Evolutionary conservation across 2,888 invertebrate species (phyloP), one percentile per base, ranked within the genome.

Genomic region (Drosophila subsilvestris): DNA sequence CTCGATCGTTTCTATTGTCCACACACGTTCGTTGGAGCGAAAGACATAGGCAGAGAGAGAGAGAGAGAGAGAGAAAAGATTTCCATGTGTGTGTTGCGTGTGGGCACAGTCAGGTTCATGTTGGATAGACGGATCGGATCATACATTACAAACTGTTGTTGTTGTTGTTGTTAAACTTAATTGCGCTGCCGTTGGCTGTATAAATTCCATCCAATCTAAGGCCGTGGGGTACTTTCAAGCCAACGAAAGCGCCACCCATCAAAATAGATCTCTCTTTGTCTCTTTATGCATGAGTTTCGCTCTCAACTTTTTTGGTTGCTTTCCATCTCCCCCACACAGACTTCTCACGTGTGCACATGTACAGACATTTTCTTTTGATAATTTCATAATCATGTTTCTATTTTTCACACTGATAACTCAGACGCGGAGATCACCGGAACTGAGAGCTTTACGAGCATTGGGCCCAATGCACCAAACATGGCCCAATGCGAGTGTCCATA

Each of bases 371-470:
- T 47, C 57, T 67, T 54, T 53, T 57, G 59, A 83, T 82, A 85
- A 85, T 85, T 89, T 87, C 82, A 89, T 89, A 88, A 82, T 75
- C 84, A 66, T 85, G 84, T 88, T 87, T 79, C 82, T 69, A 88
- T 77, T 76, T 75, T 74, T 86, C 82, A 84, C 63, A 65, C 56
- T 73, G 84, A 84, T 88, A 88, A 81, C 72, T 70, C 45, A 45
- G 42, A 45, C 60, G 10, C 32, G 58, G 12, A 63, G 54, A 54
- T 57, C 80, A 68, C 85, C 89, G 84, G 89, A 84, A 88, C 82
- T 73, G 68, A 81, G 68, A 79, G 74, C 74, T 75, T 70, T 75
- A 29, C 43, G 44, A 20, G 8, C n/a, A 7, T n/a, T n/a, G n/a
- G n/a, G n/a, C 37, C 25, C 43, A 18, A 25, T 18, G 29, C 51